These are phyloP conservation scores for Maccullochella peelii DNA, from an alignment of 2,113 vertebrate genomes.

Conservation along the genomic window DNA sequence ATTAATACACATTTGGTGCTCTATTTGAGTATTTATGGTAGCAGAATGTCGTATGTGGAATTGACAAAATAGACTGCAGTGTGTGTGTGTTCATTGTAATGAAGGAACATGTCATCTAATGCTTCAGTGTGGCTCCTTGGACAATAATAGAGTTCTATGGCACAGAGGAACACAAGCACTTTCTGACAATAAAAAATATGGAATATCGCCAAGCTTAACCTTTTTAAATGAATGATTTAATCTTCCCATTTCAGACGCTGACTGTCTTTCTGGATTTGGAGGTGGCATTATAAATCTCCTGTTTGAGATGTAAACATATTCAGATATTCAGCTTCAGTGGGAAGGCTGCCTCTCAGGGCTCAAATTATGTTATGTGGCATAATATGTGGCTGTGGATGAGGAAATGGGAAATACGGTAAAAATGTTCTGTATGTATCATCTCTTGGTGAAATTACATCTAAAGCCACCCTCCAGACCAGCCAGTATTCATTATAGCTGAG, in stretches of 20 bases:
- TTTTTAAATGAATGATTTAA: neutral
- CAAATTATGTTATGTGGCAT: slow-evolving; percentile 20
- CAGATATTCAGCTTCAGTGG: slow-evolving; percentile 18
- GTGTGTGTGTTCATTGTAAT: no score
- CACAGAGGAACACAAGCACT: neutral
- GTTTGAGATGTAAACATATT: slow-evolving; percentile 35
- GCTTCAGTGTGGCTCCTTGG: neutral
- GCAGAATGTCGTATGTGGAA: neutral
- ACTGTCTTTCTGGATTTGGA: neutral
- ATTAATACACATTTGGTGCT: neutral
- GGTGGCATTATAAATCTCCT: neutral
- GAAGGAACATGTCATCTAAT: neutral
- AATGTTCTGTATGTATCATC: neutral
- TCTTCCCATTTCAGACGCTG: neutral
- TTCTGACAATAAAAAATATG: neutral
- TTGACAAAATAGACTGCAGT: neutral
- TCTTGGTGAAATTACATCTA: neutral
- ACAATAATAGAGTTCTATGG: neutral
- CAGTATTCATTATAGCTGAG: neutral
- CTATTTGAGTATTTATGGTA: neutral
- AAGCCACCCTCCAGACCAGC: neutral
- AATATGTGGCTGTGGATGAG: neutral
- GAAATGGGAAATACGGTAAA: neutral
- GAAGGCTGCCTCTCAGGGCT: neutral
- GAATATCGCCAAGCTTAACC: neutral